Evolutionary conservation across 2,888 invertebrate genomes (phyloP), one percentile per base, ranked within the genome.

Genomic region (Troides aeacus): DNA sequence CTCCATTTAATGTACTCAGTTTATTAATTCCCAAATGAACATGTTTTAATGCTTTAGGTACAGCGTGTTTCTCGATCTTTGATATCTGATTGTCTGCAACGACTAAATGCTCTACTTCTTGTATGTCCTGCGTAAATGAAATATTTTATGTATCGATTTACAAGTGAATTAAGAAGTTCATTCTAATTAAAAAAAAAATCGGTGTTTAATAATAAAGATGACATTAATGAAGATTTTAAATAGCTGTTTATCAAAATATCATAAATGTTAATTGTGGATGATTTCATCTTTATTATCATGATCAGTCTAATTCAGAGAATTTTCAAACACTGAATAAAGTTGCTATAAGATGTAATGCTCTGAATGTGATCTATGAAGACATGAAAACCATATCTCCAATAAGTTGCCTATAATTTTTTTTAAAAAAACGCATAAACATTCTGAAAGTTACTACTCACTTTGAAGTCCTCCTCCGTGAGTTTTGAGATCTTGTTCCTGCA

Each of bases 11-110:
- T 65, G 94, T 93, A 70, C 91, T 94, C 61, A 97, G 90, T 78
- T 95, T 94, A 86, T 97, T 97, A 17, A 95, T 93, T 0, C 96
- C 97, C 68, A 97, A 89, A 82, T 96, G 96, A 15, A 97, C 87
- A 65, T 95, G 95, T 65, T 94, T 93, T 62, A 97, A 82, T 8
- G 94, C 93, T 53, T 93, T 91, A 0, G 97, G 97, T 68, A 97
- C 91, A 0, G 96, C 94, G 66, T 95, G 94, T 53, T 93, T 93
- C 76, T 97, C 96, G 76, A 97, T 93, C 74, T 95, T 94, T 0
- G 95, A 94, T 78, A 97, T 95, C 77, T 94, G 94, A 81, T 97
- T 97, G 74, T 95, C 95, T n/a, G 95, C 95, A 74, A 97, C 93
- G 61, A 96, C 92, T 68, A 97, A 90, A 78, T 95, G 94, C 77